These are phyloP conservation scores for Menidia menidia DNA, from an alignment of 2,797 vertebrate species.

Conservation along the genomic window DNA sequence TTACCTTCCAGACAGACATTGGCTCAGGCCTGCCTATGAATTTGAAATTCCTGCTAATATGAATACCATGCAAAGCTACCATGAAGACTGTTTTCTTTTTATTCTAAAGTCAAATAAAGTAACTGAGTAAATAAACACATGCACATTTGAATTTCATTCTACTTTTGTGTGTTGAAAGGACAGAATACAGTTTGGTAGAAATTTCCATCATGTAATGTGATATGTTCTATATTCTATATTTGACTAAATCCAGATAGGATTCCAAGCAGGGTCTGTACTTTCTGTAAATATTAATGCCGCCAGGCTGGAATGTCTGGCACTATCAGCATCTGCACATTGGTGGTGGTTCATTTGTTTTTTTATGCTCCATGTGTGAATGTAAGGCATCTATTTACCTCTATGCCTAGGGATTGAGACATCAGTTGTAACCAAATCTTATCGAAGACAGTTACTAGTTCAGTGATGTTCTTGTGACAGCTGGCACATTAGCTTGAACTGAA, in stretches of 20 bases:
- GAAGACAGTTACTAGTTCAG: neutral
- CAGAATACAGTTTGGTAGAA: constrained; percentile 2
- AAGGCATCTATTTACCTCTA: neutral
- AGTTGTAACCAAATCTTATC: neutral
- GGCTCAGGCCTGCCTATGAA: constrained; percentile 62
- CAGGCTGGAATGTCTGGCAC: neutral
- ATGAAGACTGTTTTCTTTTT: constrained; percentile 35
- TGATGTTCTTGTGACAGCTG: neutral
- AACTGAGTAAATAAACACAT: neutral
- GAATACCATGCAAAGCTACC: constrained; percentile 35
- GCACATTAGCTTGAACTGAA: too few species aligned
- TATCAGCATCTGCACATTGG: too few species aligned
- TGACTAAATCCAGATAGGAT: neutral
- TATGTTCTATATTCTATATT: neutral
- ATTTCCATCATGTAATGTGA: neutral
- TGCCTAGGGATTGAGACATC: neutral
- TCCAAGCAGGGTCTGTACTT: neutral
- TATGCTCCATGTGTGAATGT: neutral
- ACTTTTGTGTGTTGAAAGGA: neutral
- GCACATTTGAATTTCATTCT: neutral
- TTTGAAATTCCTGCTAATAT: constrained; percentile 59
- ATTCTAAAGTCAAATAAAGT: constrained; percentile 16
- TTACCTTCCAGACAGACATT: constrained; percentile 59
- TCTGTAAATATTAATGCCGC: constrained; percentile 5
- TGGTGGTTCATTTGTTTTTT: neutral